These are phyloP conservation scores for Labeo rohita DNA, from an alignment of 2,113 vertebrate genomes.

Conservation along the genomic window DNA sequence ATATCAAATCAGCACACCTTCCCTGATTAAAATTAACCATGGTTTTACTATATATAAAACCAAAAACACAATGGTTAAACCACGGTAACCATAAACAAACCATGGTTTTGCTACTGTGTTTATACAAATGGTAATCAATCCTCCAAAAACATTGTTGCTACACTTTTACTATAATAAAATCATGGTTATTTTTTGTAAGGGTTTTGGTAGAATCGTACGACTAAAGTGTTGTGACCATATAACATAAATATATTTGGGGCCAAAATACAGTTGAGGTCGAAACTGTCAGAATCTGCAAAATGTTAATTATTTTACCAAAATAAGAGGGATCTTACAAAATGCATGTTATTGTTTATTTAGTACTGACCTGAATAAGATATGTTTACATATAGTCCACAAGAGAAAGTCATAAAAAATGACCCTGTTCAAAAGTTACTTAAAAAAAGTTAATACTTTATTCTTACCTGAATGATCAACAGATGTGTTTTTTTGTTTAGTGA, in stretches of 20 bases:
- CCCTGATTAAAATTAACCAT: not conserved
- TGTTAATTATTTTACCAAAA: too few relatives aligned
- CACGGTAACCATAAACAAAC: not conserved
- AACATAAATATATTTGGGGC: not conserved
- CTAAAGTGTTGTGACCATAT: not conserved
- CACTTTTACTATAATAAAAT: not conserved
- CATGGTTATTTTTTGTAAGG: not conserved
- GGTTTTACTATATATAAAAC: not conserved
- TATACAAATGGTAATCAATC: not conserved
- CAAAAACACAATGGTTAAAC: not conserved
- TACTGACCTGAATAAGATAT: too few relatives aligned
- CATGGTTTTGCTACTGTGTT: not conserved
- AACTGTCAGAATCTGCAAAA: too few relatives aligned
- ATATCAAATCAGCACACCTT: slow-evolving; percentile 2
- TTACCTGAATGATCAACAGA: too few relatives aligned
- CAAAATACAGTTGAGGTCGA: not conserved
- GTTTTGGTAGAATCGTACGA: not conserved
- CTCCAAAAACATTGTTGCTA: not conserved
- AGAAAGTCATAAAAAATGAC: too few relatives aligned
- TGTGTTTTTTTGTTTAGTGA: too few relatives aligned
- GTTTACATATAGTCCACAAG: too few relatives aligned
- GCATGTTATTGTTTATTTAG: too few relatives aligned
- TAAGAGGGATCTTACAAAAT: too few relatives aligned
- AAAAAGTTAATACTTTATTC: too few relatives aligned
- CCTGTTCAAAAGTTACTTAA: too few relatives aligned